These are phyloP conservation scores for Sebastes schlegelii DNA, from an alignment of 2,113 vertebrate species.

Conservation along the genomic window DNA sequence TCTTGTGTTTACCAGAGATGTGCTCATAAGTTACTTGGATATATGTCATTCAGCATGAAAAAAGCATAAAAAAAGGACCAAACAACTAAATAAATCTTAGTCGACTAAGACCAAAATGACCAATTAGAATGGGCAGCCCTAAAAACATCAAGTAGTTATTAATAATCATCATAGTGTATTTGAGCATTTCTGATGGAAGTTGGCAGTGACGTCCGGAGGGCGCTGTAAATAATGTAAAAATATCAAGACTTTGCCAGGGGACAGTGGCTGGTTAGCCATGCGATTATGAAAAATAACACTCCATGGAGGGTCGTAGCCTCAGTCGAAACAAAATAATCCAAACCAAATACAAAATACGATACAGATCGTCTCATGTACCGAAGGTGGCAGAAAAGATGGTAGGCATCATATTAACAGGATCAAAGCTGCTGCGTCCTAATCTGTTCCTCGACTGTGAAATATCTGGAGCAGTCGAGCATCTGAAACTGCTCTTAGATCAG, in stretches of 20 bases:
- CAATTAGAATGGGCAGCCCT: too few species aligned
- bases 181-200: neutral
- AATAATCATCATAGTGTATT: neutral
- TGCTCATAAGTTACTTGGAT: too few species aligned
- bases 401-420: slow-evolving; percentile 67
- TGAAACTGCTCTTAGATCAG: slow-evolving; percentile 65
- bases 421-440: slow-evolving; percentile 63
- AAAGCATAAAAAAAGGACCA: too few species aligned
- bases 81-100: too few species aligned
- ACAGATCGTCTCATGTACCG: slow-evolving; percentile 43
- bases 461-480: slow-evolving; percentile 54
- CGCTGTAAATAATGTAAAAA: neutral
- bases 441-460: slow-evolving; percentile 66
- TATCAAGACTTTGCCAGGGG: too few species aligned
- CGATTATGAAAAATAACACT: neutral
- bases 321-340: neutral
- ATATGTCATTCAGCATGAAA: too few species aligned
- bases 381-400: slow-evolving; percentile 42
- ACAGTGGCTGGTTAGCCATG: neutral
- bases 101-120: too few species aligned
- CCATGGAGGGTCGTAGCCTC: too few species aligned
- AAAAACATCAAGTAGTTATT: neutral
- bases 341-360: neutral
- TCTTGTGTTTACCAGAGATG: too few species aligned
- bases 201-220: neutral